Conservation (phyloP, 2,113 vertebrate genomes). For the Procavia capensis region DNA sequence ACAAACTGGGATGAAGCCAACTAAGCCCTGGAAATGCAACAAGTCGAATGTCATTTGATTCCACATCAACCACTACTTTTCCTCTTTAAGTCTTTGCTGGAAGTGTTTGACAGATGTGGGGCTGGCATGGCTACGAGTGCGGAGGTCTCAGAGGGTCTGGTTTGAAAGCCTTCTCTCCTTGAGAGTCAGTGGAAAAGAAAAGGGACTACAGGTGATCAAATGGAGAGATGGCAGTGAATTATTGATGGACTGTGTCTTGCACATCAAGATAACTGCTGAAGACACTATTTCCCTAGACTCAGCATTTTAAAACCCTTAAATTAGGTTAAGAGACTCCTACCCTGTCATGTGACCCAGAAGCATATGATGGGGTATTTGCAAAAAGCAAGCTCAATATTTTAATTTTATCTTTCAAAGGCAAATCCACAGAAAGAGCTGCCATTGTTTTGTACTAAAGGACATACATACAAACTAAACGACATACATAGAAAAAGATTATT, state of each 20-base stretch:
- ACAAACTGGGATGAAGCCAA: not conserved
- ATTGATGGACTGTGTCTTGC: fast-evolving
- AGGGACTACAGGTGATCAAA: not conserved
- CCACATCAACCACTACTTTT: too few species aligned
- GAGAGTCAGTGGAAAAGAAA: not conserved
- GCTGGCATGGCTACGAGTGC: not conserved
- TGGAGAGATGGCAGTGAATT: not conserved
- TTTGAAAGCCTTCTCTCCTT: not conserved
- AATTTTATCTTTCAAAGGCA: constrained; percentile 10
- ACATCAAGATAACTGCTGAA: not conserved
- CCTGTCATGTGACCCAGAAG: not conserved
- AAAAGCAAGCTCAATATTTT: not conserved
- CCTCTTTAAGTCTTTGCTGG: not conserved
- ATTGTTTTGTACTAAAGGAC: not conserved
- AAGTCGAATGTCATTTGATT: not conserved
- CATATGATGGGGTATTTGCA: not conserved
- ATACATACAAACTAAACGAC: not conserved
- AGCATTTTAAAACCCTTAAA: not conserved
- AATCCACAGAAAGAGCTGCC: not conserved
- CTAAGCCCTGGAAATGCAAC: not conserved
- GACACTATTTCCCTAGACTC: not conserved
- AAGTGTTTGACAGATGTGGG: not conserved
- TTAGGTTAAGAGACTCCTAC: not conserved
- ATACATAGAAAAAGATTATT: not conserved
- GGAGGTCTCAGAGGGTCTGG: not conserved